A percentile compares a stretch with the other conserved stretches of the same genome.
Evolutionary conservation across 2,888 invertebrate genomes (phyloP).

Genomic region (Allygus modestus): DNA sequence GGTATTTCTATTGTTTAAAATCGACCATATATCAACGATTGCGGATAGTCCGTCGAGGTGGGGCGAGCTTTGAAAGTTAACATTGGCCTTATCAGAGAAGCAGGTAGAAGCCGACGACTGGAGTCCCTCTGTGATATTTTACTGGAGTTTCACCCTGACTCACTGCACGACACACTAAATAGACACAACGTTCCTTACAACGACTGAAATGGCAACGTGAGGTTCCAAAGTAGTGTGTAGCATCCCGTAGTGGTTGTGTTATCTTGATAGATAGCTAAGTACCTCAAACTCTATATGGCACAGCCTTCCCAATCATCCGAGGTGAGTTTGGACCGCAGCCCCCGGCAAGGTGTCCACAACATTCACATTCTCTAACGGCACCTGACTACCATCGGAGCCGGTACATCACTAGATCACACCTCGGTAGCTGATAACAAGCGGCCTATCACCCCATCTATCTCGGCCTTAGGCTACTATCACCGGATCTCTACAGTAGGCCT

Average conservation of each 20-base stretch:
- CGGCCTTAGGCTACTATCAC: not conserved
- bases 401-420: not conserved
- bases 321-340: constrained; percentile 14
- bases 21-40: no score
- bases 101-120: no score
- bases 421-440: constrained; percentile 3
- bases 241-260: not conserved
- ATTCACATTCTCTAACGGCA: constrained; percentile 14
- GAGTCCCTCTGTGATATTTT: no score
- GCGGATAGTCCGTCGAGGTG: no score
- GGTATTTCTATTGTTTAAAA: no score
- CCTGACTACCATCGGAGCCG: not conserved
- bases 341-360: not conserved
- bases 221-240: no score
- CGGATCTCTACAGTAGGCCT: not conserved
- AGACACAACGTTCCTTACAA: no score
- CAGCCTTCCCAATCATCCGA: not conserved
- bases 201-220: no score
- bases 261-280: not conserved
- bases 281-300: not conserved
- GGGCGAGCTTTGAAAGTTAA: no score
- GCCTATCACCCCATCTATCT: constrained; percentile 1
- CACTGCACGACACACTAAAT: no score
- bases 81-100: no score
- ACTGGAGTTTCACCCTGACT: no score